Base-by-base conservation (phyloP, 2,888 invertebrate genomes). In the Platycnemis pennipes region DNA sequence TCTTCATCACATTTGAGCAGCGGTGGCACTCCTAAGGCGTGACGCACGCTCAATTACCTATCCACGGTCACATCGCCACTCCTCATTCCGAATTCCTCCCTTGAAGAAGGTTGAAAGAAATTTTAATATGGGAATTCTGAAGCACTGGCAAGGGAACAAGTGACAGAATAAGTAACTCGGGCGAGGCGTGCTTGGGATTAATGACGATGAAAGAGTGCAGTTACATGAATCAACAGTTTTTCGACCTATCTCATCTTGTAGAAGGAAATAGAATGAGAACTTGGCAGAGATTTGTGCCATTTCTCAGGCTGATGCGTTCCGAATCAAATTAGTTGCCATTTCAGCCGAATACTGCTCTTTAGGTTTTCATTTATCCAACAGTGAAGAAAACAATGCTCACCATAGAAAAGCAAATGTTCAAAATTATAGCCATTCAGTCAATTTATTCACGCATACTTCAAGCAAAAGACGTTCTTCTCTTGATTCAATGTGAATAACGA, bases 221-320 rank as follows among this genome's bases (percentile, higher is more conserved):
- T 13, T 87, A 45, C 37, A n/a, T 8, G 89, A 53, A 91, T 91
- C 91, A 91, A 91, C 91, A 69, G 91, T 91, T 89, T 4, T 56
- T 26, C 8, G 31, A 16, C 45, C 46, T 88, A 45, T 88, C 53
- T 88, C 2, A 22, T 87, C 46, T 88, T 22, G 45, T n/a, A n/a
- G n/a, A n/a, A n/a, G n/a, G n/a, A n/a, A n/a, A n/a, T n/a, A n/a
- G n/a, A n/a, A n/a, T n/a, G n/a, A n/a, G n/a, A n/a, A n/a, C n/a
- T n/a, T n/a, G n/a, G n/a, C n/a, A n/a, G n/a, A n/a, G n/a, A n/a
- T n/a, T n/a, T n/a, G n/a, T n/a, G n/a, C n/a, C n/a, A n/a, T n/a
- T n/a, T n/a, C n/a, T n/a, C n/a, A n/a, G n/a, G n/a, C n/a, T n/a
- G n/a, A n/a, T n/a, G n/a, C n/a, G n/a, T n/a, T n/a, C n/a, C n/a